Evolutionary conservation across 1,140 invertebrate species (phyloP).

Genomic region (Drosophila insularis): DNA sequence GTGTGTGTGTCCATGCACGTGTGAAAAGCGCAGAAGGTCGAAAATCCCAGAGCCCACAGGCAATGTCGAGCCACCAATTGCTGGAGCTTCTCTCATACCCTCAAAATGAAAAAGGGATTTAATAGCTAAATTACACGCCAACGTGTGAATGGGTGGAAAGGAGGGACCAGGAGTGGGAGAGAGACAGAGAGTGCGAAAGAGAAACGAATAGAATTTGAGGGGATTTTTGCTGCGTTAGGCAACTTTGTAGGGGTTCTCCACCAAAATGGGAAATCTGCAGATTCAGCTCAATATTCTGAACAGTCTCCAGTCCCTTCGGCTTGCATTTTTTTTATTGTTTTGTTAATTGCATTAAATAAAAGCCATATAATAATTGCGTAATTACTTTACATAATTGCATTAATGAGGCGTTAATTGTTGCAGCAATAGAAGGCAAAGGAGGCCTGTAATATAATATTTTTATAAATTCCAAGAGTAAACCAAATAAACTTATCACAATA

Average conservation of each 20-base stretch:
- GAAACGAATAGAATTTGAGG: conserved; percentile 3
- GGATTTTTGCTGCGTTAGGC: conserved; percentile 32
- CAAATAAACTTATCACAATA: not conserved
- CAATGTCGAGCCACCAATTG: conserved; percentile 10
- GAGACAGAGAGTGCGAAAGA: not conserved
- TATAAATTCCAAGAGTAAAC: not conserved
- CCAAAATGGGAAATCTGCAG: conserved; percentile 1
- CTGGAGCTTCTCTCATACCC: conserved; percentile 16
- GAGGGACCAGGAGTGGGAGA: not conserved
- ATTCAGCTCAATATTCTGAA: conserved; percentile 15
- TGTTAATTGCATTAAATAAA: conserved; percentile 38
- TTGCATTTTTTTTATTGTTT: conserved; percentile 5
- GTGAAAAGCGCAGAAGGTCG: conserved; percentile 18
- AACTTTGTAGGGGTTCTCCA: conserved; percentile 14
- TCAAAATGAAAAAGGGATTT: conserved; percentile 65
- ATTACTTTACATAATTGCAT: conserved; percentile 2
- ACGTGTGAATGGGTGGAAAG: not conserved
- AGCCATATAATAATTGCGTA: conserved; percentile 20
- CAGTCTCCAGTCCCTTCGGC: conserved; percentile 3
- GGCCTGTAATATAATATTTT: not conserved
- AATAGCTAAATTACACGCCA: conserved; percentile 71
- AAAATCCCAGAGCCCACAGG: conserved; percentile 15
- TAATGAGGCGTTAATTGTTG: conserved; percentile 14
- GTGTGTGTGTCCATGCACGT: conserved; percentile 1
- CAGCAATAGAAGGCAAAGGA: not conserved